Evolutionary conservation across 1,140 invertebrate species (phyloP), one percentile per base, ranked within the genome.

Genomic region (Prorops nasuta): DNA sequence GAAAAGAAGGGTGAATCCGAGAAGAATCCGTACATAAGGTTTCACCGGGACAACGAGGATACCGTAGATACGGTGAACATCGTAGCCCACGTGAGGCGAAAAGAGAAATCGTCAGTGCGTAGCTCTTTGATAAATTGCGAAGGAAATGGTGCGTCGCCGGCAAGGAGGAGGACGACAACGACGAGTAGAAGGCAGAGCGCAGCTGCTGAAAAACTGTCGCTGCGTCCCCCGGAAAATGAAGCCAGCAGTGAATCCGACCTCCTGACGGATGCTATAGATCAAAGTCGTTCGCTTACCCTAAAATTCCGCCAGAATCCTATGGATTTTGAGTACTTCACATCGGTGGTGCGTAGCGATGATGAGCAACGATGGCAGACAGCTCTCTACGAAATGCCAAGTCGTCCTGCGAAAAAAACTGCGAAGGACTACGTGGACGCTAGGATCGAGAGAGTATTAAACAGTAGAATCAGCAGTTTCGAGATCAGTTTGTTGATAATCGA

Each of bases 271-370:
- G 80, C 77, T 7, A 65, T 81, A n/a, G 78, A 83, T 44, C 73
- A 77, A 3, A 58, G 79, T 3, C 74, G 78, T 2, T 81, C 80
- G 0, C 65, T 80, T 28, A 76, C 78, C 0, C 67, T 85, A 9
- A 84, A 82, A 57, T 80, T 85, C 16, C 72, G 77, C 19, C 58
- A 82, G 2, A 81, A 83, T 37, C 78, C 79, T n/a, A 83, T 84
- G 72, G 83, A 85, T 51, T 85, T 86, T 57, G 80, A 84, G 36
- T 86, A 86, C 54, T 86, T 86, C 58, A 81, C 83, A 18, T 80
- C 79, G 0, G 72, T 81, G 0, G 64, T 82, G 0, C 66, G 80
- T 1, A 82, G 81, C 47, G 79, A 84, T 21, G 80, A 80, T 49
- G 83, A 85, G 12, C 31, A 50, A 36, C 46, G 15, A 37, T 67